Evolutionary conservation across 2,888 invertebrate species (phyloP).

Genomic region (Andrena flavipes): DNA sequence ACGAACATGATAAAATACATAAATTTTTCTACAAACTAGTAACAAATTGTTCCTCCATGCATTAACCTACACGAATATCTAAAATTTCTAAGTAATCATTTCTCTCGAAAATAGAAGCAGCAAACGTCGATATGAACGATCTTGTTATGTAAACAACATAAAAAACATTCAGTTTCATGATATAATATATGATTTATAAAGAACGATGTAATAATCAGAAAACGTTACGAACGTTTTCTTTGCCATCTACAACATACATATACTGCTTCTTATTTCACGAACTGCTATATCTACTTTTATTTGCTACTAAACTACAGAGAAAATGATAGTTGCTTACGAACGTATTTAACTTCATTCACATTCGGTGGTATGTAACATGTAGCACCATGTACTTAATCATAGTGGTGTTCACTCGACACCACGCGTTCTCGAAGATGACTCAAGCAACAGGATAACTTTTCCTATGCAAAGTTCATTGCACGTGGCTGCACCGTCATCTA

Average conservation of each 20-base stretch:
- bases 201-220: not conserved
- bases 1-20: not conserved
- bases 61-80: constrained; percentile 8
- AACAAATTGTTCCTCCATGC: constrained; percentile 6
- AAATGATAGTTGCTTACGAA: constrained; percentile 13
- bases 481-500: constrained; percentile 8
- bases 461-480: constrained; percentile 3
- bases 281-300: constrained; percentile 22
- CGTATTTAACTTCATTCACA: constrained; percentile 9
- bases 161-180: not conserved
- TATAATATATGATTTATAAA: not conserved
- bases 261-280: constrained; percentile 35
- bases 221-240: constrained; percentile 10
- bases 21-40: not conserved
- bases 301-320: constrained; percentile 19
- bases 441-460: not conserved
- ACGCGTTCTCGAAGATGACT: constrained; percentile 1
- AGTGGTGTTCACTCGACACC: constrained; percentile 6
- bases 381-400: constrained; percentile 41
- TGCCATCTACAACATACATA: constrained; percentile 37
- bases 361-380: constrained; percentile 24
- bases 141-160: not conserved
- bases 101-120: constrained; percentile 6
- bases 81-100: not conserved
- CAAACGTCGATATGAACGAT: not conserved